Percentiles rank a stretch among this genome's conserved stretches.
Evolutionary conservation across 2,797 vertebrate species (phyloP).

Genomic region (Antrozous pallidus): DNA sequence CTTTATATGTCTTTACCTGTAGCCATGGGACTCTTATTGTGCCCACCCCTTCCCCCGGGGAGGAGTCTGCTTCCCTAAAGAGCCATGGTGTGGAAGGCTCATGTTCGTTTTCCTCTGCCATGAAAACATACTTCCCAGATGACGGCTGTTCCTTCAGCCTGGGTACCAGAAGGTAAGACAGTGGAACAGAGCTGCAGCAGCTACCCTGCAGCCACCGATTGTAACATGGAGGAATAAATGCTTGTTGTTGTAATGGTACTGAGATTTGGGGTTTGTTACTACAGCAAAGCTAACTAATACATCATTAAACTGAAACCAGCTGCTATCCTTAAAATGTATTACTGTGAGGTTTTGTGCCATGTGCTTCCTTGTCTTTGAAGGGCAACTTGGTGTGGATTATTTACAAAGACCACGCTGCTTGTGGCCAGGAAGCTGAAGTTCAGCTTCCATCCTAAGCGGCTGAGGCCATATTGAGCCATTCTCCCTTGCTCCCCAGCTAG

Average conservation of each 20-base stretch:
- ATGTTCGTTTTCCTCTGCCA: not conserved
- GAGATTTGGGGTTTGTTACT: conserved; percentile 8
- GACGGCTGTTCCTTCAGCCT: not conserved
- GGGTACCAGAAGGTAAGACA: not conserved
- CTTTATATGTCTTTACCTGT: not conserved
- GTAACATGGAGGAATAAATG: not conserved
- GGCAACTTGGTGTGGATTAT: not conserved
- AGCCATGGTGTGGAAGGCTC: not conserved
- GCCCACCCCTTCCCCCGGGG: accelerated
- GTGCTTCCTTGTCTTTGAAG: not conserved
- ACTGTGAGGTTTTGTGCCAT: not conserved
- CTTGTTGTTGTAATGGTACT: not conserved
- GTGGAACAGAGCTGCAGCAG: not conserved
- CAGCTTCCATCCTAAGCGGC: not conserved
- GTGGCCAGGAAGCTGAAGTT: not conserved
- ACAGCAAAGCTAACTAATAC: not conserved
- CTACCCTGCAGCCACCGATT: not conserved
- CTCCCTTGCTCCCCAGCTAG: not conserved
- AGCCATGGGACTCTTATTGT: not conserved
- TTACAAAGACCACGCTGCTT: not conserved
- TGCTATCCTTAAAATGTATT: not conserved
- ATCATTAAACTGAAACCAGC: conserved; percentile 37
- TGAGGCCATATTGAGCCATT: not conserved
- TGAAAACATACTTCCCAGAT: not conserved
- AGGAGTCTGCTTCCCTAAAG: not conserved